Base-by-base conservation (phyloP, 37 sponge, comb jelly and placozoan genomes). In the Petrosia ficiformis region DNA sequence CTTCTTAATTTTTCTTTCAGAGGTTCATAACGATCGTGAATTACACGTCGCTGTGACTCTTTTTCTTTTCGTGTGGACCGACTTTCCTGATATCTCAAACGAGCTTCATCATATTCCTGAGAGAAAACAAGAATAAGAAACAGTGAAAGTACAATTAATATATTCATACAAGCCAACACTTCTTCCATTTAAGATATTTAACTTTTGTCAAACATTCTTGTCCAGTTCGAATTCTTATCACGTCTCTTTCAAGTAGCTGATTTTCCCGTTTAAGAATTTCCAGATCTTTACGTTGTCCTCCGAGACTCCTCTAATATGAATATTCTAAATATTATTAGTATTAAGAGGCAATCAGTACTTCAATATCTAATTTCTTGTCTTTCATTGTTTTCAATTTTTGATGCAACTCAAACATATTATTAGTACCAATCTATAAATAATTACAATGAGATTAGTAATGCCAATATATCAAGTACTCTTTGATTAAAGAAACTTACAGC, bases 141-240 rank as follows among this genome's bases (percentile, higher is more conserved):
- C 52, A 69, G 34, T 48, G 14, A 19, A 16, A 60, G 68, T 35
- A 44, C 67, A 32, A 32, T 14, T 42, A n/a, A n/a, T n/a, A n/a
- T n/a, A n/a, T 8, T 52, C 60, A 11, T 4, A 96, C 97, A 74
- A 94, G 65, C 98, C 95, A 94, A 41, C 48, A 67, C 39, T 95
- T 87, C 85, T 97, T 97, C 52, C 69, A 59, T 54, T 80, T 89
- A 74, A 97, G 77, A 26, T 72, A 60, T 28, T 81, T 72, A 10
- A 97, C 76, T 24, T 77, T 65, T 37, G 68, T 54, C 41, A 92
- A 35, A 44, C 68, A 66, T 6, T 81, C 35, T 77, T 94, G 80
- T 33, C 90, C 38, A 28, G 91, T 82, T 43, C 66, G 69, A 60
- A 69, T 86, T 33, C 95, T 72, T 43, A 89, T 70, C 59, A 97